Conservation (phyloP, 2,888 invertebrate genomes). For the Platycheirus albimanus region DNA sequence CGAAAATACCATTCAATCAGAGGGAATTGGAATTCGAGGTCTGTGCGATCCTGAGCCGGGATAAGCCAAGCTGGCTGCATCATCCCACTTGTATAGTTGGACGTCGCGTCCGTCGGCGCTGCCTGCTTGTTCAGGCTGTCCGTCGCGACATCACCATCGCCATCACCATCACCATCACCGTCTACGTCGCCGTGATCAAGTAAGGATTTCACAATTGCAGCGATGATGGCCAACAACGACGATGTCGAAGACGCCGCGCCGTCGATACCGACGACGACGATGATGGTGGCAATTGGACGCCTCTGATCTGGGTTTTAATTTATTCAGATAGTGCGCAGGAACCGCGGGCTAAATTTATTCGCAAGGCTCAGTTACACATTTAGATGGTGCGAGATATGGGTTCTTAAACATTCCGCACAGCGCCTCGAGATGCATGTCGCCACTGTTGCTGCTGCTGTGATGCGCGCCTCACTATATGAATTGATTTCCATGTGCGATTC, state of each 20-base stretch:
- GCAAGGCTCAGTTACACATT: slow-evolving; percentile 71
- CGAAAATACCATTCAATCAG: slow-evolving; percentile 72
- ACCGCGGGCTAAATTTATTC: slow-evolving; percentile 64
- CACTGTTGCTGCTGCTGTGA: slow-evolving; percentile 57
- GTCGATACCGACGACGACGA: slow-evolving; percentile 39
- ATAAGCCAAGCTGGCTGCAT: slow-evolving; percentile 38
- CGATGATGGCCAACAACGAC: slow-evolving; percentile 42
- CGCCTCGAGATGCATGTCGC: slow-evolving; percentile 65
- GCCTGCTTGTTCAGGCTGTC: neutral
- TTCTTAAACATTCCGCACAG: slow-evolving; percentile 62
- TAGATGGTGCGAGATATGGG: slow-evolving; percentile 73
- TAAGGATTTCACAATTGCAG: slow-evolving; percentile 15
- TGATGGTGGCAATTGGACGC: slow-evolving; percentile 70
- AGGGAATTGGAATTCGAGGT: slow-evolving; percentile 59
- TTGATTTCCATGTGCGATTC: slow-evolving; percentile 70
- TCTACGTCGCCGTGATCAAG: slow-evolving; percentile 12
- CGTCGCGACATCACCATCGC: no score
- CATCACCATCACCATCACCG: no score
- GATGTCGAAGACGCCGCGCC: no score
- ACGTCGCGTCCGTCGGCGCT: neutral
- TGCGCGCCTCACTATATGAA: slow-evolving; percentile 54
- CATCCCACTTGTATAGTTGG: neutral
- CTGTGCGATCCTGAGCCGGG: slow-evolving; percentile 54
- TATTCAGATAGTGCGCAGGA: slow-evolving; percentile 63
- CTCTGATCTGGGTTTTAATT: slow-evolving; percentile 66